These are phyloP conservation scores for Triplophysa bombifrons DNA, from an alignment of 2,797 vertebrate genomes.

Conservation along the genomic window DNA sequence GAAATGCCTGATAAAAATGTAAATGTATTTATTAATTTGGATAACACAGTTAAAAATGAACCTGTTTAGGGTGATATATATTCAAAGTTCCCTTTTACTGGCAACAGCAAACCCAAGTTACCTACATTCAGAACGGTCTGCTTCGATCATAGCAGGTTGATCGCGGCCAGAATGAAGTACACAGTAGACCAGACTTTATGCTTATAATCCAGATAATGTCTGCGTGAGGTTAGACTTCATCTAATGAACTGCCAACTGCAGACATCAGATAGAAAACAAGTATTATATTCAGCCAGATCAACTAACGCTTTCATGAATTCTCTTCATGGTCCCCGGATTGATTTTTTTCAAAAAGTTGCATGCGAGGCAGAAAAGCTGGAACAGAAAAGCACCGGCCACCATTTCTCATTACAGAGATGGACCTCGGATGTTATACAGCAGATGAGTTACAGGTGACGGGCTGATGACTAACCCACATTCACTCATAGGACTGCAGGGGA, in stretches of 20 bases:
- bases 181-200: not conserved
- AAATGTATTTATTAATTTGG: not conserved
- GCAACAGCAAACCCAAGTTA: no score
- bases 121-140: no score
- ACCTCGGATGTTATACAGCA: conserved; percentile 14
- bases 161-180: not conserved
- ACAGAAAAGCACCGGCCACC: conserved; percentile 6
- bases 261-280: conserved; percentile 62
- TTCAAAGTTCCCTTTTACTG: not conserved
- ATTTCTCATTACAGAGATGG: conserved; percentile 13
- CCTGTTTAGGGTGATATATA: not conserved
- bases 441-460: conserved; percentile 29
- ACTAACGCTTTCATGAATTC: conserved; percentile 49
- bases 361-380: conserved; percentile 24
- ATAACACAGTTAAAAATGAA: not conserved
- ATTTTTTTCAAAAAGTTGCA: conserved; percentile 31
- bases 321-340: conserved; percentile 2
- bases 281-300: conserved; percentile 59
- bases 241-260: conserved; percentile 53
- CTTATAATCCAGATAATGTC: not conserved
- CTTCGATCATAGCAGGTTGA: no score
- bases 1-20: not conserved
- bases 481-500: not conserved
- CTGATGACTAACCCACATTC: conserved; percentile 23
- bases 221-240: not conserved